Percentiles rank a stretch among this genome's conserved stretches.
These are phyloP conservation scores for Cactoblastis cactorum DNA, from an alignment of 2,888 invertebrate genomes.

Conservation along the genomic window DNA sequence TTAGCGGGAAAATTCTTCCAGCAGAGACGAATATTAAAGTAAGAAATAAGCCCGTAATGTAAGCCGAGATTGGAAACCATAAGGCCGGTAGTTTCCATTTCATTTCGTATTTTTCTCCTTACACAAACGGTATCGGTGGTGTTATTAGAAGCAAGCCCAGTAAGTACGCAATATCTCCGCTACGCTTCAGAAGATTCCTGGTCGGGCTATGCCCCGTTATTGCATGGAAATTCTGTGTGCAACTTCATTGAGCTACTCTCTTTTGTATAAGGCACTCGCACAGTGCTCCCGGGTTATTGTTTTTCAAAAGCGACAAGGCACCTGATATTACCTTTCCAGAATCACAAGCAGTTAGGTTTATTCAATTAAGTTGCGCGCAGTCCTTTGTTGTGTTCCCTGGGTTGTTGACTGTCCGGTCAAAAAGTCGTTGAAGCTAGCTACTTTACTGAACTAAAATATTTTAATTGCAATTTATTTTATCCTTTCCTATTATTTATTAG, in stretches of 20 bases:
- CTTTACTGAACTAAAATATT: no score
- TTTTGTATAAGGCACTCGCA: constrained; percentile 70
- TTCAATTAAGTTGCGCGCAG: constrained; percentile 55
- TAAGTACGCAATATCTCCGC: constrained; percentile 75
- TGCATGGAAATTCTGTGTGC: constrained; percentile 78
- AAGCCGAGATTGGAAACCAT: constrained; percentile 62
- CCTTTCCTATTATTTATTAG: no score
- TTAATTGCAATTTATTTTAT: no score
- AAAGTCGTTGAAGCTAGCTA: no score
- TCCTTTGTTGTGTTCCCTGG: constrained; percentile 28
- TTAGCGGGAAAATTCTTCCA: neutral
- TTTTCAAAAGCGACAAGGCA: constrained; percentile 67
- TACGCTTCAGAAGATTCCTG: constrained; percentile 58
- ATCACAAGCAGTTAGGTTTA: constrained; percentile 63
- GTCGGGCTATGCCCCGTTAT: constrained; percentile 61
- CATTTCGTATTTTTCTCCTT: constrained; percentile 69
- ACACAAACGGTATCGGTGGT: constrained; percentile 68
- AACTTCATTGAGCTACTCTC: constrained; percentile 74
- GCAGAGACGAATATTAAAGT: constrained; percentile 39
- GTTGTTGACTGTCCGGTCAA: neutral
- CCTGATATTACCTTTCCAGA: constrained; percentile 64
- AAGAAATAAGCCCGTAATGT: constrained; percentile 43
- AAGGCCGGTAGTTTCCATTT: constrained; percentile 67
- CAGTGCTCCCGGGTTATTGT: constrained; percentile 73
- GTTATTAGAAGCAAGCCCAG: constrained; percentile 73